phyloP scores from a whole-genome alignment of 2,888 invertebrate species.

The Pachymerium ferrugineum region DNA sequence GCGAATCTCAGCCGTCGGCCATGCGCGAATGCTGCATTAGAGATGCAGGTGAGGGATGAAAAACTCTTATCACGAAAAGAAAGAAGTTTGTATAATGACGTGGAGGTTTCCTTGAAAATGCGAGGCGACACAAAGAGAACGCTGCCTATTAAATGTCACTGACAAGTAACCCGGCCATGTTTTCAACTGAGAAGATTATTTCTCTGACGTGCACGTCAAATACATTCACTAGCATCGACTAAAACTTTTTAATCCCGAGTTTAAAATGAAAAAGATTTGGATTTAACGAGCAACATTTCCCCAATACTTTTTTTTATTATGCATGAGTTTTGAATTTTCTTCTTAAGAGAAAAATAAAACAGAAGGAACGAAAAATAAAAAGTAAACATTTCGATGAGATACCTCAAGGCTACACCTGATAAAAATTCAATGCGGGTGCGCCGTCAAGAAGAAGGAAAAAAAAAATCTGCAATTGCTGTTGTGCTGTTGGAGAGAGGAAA shows the following conservation, averaged over 20 bases:
- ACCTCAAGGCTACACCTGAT: not conserved
- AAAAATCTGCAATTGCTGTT: not conserved
- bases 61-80: not conserved
- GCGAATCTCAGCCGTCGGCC: constrained; percentile 3
- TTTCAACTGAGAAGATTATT: not conserved
- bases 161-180: not conserved
- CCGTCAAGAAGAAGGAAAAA: not conserved
- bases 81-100: not conserved
- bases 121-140: not conserved
- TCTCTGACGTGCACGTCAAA: not conserved
- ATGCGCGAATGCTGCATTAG: not conserved
- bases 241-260: not conserved
- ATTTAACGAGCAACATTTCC: too few relatives aligned
- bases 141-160: constrained; percentile 6
- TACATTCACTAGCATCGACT: too few relatives aligned
- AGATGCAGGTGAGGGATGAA: not conserved
- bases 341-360: not conserved
- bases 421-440: not conserved
- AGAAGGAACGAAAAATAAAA: not conserved
- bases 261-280: too few relatives aligned
- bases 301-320: too few relatives aligned
- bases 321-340: too few relatives aligned
- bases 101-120: not conserved
- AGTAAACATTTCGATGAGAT: not conserved
- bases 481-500: not conserved